Conservation (phyloP, 2,888 invertebrate genomes). For the Zootermopsis nevadensis region DNA sequence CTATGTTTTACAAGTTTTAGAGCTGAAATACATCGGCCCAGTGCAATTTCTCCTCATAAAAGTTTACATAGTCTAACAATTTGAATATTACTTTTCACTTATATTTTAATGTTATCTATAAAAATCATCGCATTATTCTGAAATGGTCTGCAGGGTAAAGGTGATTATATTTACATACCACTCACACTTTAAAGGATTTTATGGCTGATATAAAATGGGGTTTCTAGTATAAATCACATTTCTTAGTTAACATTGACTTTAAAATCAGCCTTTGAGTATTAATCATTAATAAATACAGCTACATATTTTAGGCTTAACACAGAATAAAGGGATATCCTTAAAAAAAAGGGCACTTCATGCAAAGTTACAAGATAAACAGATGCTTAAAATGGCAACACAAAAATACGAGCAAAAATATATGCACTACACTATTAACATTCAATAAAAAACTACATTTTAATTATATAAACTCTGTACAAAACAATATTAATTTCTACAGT, state of each 20-base stretch:
- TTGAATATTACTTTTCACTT: conserved; percentile 3
- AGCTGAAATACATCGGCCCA: neutral
- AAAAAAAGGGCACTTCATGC: neutral
- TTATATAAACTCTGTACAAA: neutral
- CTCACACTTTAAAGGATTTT: conserved; percentile 14
- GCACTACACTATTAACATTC: neutral
- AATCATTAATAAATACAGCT: conserved; percentile 8
- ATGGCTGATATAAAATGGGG: conserved; percentile 37
- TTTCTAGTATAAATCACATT: conserved; percentile 43
- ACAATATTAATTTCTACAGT: neutral
- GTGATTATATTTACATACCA: neutral
- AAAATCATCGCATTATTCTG: conserved; percentile 22
- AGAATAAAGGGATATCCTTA: neutral
- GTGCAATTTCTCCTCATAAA: conserved; percentile 20
- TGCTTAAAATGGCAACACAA: neutral
- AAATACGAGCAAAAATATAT: neutral
- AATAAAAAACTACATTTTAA: conserved; percentile 16
- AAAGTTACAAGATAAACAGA: neutral
- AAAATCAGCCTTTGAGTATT: conserved; percentile 44
- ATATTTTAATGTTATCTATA: conserved; percentile 19
- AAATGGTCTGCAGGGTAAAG: neutral
- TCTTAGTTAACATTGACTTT: conserved; percentile 43
- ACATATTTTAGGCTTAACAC: conserved; percentile 23
- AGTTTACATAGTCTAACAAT: conserved; percentile 7
- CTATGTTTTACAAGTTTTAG: neutral